These are phyloP conservation scores for Dipodomys ordii DNA, from an alignment of 2,113 vertebrate species.

Conservation along the genomic window DNA sequence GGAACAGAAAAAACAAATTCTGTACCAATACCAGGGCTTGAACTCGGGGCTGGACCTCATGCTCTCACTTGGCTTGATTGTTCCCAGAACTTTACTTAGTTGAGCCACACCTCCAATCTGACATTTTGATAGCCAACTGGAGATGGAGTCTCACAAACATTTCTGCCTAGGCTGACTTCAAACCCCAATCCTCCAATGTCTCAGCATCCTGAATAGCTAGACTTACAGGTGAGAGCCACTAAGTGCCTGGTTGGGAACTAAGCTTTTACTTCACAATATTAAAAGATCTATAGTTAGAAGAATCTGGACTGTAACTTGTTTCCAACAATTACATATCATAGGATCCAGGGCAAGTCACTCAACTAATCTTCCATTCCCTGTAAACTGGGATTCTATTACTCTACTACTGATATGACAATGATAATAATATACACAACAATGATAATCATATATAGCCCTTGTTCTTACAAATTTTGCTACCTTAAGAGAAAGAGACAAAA, in stretches of 20 bases:
- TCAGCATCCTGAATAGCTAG: too few relatives aligned
- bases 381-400: conserved; percentile 16
- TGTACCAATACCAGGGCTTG: too few relatives aligned
- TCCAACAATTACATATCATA: not conserved
- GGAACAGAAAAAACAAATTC: not conserved
- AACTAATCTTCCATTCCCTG: not conserved
- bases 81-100: too few relatives aligned
- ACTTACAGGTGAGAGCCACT: too few relatives aligned
- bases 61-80: too few relatives aligned
- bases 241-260: not conserved
- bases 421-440: not conserved
- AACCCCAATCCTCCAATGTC: too few relatives aligned
- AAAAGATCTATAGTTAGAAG: conserved; percentile 5
- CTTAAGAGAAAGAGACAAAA: not conserved
- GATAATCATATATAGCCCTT: not conserved
- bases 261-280: not conserved
- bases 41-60: too few relatives aligned
- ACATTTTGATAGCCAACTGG: too few relatives aligned
- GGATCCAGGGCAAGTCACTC: not conserved
- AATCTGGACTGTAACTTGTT: not conserved
- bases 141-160: too few relatives aligned
- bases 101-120: too few relatives aligned
- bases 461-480: not conserved
- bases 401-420: conserved; percentile 1
- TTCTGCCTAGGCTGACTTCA: too few relatives aligned